These are phyloP conservation scores for human (Homo sapiens) DNA, from an alignment of 2,113 vertebrate genomes.

Conservation along the genomic window DNA sequence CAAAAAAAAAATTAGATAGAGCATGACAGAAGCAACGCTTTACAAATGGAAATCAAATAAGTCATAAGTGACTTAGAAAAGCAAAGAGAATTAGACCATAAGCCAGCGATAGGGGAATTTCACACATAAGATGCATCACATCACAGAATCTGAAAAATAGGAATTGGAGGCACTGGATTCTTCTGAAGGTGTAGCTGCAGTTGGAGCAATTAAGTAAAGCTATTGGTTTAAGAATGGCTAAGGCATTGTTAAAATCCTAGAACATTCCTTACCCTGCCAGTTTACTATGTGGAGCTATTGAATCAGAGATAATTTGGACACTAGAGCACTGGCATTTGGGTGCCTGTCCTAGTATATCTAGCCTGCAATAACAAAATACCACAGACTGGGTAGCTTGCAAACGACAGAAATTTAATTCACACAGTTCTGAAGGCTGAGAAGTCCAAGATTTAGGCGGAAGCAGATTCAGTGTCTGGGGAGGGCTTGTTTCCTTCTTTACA, in stretches of 20 bases:
- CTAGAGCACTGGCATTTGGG: not conserved
- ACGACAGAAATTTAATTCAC: not conserved
- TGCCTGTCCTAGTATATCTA: not conserved
- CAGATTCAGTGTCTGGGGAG: not conserved
- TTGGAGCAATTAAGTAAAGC: not conserved
- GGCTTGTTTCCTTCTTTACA: not conserved
- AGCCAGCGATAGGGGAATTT: not conserved
- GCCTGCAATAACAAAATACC: not conserved
- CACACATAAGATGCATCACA: not conserved
- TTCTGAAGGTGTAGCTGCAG: not conserved
- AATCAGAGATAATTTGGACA: not conserved
- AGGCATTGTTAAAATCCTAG: not conserved
- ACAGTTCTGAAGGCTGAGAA: not conserved
- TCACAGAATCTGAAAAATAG: not conserved
- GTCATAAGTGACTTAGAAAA: not conserved
- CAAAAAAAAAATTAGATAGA: conserved; percentile 15
- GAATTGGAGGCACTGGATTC: not conserved
- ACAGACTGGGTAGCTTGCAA: not conserved
- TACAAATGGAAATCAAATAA: not conserved
- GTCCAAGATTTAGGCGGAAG: not conserved
- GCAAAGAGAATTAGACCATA: not conserved
- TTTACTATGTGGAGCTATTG: not conserved
- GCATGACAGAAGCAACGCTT: not conserved
- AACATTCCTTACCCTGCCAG: not conserved
- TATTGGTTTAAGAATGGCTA: not conserved